Evolutionary conservation across 2,888 invertebrate species (phyloP).

Genomic region (Kuschelorhynchus macadamiae): DNA sequence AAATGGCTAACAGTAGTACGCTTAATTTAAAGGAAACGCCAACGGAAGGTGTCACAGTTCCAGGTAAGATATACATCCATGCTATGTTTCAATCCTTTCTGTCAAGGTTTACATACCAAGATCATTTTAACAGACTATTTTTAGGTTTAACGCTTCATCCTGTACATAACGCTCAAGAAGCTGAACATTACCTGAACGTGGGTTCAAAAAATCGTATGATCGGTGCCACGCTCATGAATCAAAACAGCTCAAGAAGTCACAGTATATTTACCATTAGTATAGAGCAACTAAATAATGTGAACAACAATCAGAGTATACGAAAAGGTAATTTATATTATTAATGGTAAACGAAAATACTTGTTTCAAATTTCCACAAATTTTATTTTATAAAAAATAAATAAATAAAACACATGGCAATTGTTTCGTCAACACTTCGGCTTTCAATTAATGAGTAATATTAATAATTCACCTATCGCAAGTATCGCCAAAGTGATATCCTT

Average conservation of each 20-base stretch:
- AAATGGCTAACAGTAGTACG: constrained; percentile 56
- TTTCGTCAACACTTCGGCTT: too few species aligned
- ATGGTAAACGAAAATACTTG: not conserved
- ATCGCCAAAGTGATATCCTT: too few species aligned
- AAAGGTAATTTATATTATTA: constrained; percentile 58
- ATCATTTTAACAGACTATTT: too few species aligned
- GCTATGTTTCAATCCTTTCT: not conserved
- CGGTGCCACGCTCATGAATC: constrained; percentile 92
- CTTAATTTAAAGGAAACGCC: constrained; percentile 71
- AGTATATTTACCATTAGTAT: constrained; percentile 89
- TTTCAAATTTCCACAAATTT: too few species aligned
- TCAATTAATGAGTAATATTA: too few species aligned
- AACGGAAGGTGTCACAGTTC: constrained; percentile 71
- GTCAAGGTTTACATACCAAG: too few species aligned
- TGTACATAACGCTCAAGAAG: constrained; percentile 84
- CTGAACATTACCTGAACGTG: constrained; percentile 79
- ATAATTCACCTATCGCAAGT: too few species aligned
- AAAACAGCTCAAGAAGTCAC: constrained; percentile 87
- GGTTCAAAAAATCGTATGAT: constrained; percentile 87
- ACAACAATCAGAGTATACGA: constrained; percentile 65
- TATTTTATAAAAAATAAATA: too few species aligned
- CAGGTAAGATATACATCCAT: constrained; percentile 61
- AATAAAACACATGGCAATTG: too few species aligned
- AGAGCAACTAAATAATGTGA: constrained; percentile 79
- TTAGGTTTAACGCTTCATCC: constrained; percentile 79